phyloP scores from a whole-genome alignment of 30 jellyfish, hydroid and myxozoan genomes.

The Clytia hemisphaerica region DNA sequence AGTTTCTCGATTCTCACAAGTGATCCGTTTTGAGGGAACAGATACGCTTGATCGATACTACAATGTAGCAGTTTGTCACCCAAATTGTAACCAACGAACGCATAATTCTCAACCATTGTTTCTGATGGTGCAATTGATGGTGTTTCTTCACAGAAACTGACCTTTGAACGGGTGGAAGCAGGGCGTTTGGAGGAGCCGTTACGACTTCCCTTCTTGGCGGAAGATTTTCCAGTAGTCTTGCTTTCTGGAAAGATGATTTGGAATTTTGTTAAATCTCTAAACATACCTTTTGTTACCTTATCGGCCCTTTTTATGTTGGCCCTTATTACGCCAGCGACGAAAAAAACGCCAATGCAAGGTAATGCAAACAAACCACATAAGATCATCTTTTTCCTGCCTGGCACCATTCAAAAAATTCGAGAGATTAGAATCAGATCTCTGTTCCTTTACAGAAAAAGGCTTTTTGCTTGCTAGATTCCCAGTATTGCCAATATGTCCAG shows the following conservation, averaged over 20 bases:
- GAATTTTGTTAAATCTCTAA: neutral
- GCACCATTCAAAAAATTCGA: too few relatives aligned
- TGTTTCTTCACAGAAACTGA: slow-evolving; percentile 4
- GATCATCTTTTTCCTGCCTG: too few relatives aligned
- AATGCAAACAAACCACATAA: too few relatives aligned
- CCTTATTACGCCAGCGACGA: too few relatives aligned
- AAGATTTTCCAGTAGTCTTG: neutral
- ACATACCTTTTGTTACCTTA: too few relatives aligned
- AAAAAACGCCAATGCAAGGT: too few relatives aligned
- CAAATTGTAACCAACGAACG: slow-evolving; percentile 67
- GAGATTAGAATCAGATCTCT: too few relatives aligned
- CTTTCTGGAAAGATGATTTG: neutral
- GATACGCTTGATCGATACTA: slow-evolving; percentile 37
- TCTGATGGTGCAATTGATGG: slow-evolving; percentile 12
- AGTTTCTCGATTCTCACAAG: slow-evolving; percentile 42
- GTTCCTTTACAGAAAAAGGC: too few relatives aligned
- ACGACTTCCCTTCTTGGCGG: slow-evolving; percentile 2
- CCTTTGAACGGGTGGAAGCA: slow-evolving; percentile 1
- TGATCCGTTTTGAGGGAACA: slow-evolving; percentile 49
- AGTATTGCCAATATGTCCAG: too few relatives aligned
- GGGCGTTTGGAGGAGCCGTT: neutral
- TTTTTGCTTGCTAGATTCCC: too few relatives aligned
- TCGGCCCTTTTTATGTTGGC: too few relatives aligned
- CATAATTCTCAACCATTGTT: slow-evolving; percentile 30
- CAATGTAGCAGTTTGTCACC: slow-evolving; percentile 73